Evolutionary conservation across 1,140 invertebrate genomes (phyloP), one percentile per base, ranked within the genome.

Genomic region (Vanessa tameamea): DNA sequence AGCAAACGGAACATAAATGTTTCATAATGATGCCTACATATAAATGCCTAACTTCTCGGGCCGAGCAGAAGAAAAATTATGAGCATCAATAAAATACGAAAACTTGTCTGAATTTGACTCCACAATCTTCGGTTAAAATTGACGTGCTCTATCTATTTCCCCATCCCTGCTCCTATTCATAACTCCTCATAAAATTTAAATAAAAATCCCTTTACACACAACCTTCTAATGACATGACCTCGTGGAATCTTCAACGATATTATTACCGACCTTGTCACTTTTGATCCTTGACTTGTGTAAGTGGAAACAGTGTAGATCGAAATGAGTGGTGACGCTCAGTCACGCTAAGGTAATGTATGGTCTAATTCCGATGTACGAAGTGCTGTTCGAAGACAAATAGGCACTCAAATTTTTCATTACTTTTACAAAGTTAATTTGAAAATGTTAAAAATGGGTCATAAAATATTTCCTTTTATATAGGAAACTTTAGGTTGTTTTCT

Each of bases 321-420:
- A 78, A 78, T 73, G 71, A 79, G 61, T 74, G 69, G 69, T 76
- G 73, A 69, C 65, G 43, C 61, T 73, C 12, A 48, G 74, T 81
- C 79, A 81, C 79, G 79, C 79, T 37, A 79, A 14, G n/a, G 65
- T 77, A 68, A 64, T 65, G 69, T 66, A 47, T 59, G 71, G 20
- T 74, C 72, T 74, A 47, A 72, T 65, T 72, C 59, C 69, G 64
- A 76, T 68, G 71, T 9, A 64, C 23, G 20, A 59, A 26, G 11
- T 59, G 23, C 55, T 26, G 23, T 15, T 14, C 57, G 26, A 61
- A 31, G 26, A 61, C 23, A 61, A 31, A 61, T 61, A 61, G 31
- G 12, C 26, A 61, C 26, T n/a, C n/a, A n/a, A n/a, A 37, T 61
- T 37, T 37, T 61, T 61, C 23, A 31, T 37, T 31, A 14, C 57